A percentile compares a stretch with the other conserved stretches of the same genome.
These are phyloP conservation scores for Spinus pinus DNA, from an alignment of 2,797 vertebrate species.

Conservation along the genomic window DNA sequence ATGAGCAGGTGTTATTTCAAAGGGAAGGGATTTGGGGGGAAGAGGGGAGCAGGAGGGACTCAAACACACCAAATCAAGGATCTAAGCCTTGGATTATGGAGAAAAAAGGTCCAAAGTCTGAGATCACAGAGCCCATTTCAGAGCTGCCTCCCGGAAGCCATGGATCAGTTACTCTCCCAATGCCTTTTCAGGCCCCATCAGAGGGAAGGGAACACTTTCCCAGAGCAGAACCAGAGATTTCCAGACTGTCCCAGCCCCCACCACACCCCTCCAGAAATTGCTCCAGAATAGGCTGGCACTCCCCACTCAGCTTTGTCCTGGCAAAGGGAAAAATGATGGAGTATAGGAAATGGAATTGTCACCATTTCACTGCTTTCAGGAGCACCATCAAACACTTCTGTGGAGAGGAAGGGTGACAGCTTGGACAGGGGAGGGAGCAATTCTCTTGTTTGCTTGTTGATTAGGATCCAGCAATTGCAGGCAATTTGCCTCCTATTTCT, in stretches of 20 bases:
- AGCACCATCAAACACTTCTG: not conserved
- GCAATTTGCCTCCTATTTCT: constrained; percentile 34
- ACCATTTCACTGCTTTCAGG: not conserved
- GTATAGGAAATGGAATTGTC: not conserved
- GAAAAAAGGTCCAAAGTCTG: constrained; percentile 16
- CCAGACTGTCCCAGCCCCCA: not conserved
- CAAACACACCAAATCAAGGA: constrained; percentile 18
- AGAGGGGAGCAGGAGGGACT: constrained; percentile 35
- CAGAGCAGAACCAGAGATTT: not conserved
- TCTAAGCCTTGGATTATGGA: constrained; percentile 40
- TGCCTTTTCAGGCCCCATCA: not conserved
- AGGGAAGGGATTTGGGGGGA: constrained; percentile 31
- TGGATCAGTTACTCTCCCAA: not conserved
- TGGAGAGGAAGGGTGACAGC: not conserved
- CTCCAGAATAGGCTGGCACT: not conserved
- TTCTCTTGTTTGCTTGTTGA: constrained; percentile 17
- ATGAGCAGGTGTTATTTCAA: constrained; percentile 58
- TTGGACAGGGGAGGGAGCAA: not conserved
- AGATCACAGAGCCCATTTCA: not conserved
- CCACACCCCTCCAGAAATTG: not conserved
- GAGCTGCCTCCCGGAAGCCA: not conserved
- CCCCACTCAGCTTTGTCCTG: not conserved
- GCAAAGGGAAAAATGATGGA: accelerated
- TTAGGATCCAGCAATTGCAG: not conserved
- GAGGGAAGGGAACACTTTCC: not conserved